Evolutionary conservation across 2,113 vertebrate genomes (phyloP).

Genomic region (Grammomys dolichurus): DNA sequence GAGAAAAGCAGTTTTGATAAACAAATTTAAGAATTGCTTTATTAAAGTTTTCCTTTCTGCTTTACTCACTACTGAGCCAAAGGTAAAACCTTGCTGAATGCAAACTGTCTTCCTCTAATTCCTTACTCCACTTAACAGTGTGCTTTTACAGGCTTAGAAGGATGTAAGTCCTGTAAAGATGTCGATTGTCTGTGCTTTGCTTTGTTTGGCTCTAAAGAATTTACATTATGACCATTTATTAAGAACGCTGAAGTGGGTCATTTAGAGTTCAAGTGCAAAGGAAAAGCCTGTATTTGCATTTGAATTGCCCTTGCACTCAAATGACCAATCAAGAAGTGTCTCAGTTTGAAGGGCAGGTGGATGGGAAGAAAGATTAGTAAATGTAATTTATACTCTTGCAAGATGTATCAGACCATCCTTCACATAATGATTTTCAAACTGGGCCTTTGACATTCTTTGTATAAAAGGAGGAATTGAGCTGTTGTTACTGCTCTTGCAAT

Average conservation of each 20-base stretch:
- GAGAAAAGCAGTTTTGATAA: not conserved
- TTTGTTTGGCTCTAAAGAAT: constrained; percentile 50
- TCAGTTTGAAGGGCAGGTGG: constrained; percentile 54
- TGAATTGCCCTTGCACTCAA: constrained; percentile 25
- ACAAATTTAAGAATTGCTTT: not conserved
- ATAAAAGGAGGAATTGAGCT: not conserved
- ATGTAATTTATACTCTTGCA: constrained; percentile 9
- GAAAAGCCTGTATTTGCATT: constrained; percentile 48
- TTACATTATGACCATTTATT: constrained; percentile 39
- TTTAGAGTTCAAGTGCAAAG: constrained; percentile 68
- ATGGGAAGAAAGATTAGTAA: constrained; percentile 48
- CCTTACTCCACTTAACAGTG: not conserved
- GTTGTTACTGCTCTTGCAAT: not conserved
- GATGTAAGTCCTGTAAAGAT: not conserved
- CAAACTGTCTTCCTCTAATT: not conserved
- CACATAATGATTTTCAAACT: constrained; percentile 43
- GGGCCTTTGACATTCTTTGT: not conserved
- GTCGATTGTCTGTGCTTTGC: not conserved
- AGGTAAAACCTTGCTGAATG: not conserved
- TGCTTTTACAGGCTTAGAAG: not conserved
- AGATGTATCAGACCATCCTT: not conserved
- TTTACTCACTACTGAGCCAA: not conserved
- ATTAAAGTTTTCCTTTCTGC: not conserved
- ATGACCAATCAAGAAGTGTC: constrained; percentile 46
- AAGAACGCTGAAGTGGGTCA: constrained; percentile 53